phyloP scores from a whole-genome alignment of 2,888 invertebrate species.

The Monopis laevigella region DNA sequence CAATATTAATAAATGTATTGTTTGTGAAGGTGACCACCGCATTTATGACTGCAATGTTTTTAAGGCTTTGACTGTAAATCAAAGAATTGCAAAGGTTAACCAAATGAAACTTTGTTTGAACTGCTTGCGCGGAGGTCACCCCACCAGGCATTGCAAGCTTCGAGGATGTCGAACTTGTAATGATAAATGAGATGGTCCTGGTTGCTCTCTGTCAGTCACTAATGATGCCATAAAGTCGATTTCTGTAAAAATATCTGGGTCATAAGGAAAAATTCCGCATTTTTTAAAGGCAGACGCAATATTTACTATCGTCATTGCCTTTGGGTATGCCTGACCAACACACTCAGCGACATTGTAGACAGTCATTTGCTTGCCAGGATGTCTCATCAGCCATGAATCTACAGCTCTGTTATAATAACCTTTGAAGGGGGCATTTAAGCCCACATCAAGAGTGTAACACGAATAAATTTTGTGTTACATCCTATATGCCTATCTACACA shows the following conservation, averaged over 20 bases:
- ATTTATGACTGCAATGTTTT: too few species aligned
- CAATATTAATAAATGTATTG: too few species aligned
- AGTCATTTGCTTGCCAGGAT: conserved; percentile 34
- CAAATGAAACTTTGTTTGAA: too few species aligned
- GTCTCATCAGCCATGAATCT: conserved; percentile 30
- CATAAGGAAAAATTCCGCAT: conserved; percentile 25
- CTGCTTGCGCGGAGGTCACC: too few species aligned
- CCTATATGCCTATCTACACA: too few species aligned
- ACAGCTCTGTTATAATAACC: conserved; percentile 25
- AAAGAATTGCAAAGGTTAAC: too few species aligned
- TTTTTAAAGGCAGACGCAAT: conserved; percentile 28
- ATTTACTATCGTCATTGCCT: conserved; percentile 31
- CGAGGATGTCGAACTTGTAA: too few species aligned
- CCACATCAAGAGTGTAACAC: conserved; percentile 36
- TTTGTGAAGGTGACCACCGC: too few species aligned
- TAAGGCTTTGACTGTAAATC: too few species aligned
- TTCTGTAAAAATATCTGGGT: conserved; percentile 24
- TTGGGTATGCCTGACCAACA: conserved; percentile 23
- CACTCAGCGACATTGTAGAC: conserved; percentile 33
- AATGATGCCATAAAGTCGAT: conserved; percentile 21
- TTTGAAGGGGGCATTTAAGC: conserved; percentile 36
- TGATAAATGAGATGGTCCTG: too few species aligned
- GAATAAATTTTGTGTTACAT: too few species aligned
- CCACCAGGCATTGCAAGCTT: too few species aligned
- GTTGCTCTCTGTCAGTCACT: conserved; percentile 22